A percentile compares a stretch with the other conserved stretches of the same genome.
phyloP scores from a whole-genome alignment of 2,888 invertebrate species.

The Lapara coniferarum region DNA sequence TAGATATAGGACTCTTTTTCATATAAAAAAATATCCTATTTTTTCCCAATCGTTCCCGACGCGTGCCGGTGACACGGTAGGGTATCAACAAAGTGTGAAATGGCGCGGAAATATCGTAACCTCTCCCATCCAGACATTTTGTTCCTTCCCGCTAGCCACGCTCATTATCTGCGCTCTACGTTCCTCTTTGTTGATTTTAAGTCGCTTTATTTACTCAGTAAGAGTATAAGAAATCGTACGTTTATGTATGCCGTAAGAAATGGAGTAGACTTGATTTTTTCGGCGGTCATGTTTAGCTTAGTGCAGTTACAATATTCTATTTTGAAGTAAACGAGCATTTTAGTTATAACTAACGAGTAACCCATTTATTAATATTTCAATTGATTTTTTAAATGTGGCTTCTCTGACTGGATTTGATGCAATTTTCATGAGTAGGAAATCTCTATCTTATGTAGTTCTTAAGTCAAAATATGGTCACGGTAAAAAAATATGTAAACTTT shows the following conservation, averaged over 20 bases:
- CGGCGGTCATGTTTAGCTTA: not conserved
- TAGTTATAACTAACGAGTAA: no score
- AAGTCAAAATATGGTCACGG: no score
- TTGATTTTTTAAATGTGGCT: no score
- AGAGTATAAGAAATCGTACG: not conserved
- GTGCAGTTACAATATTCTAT: no score
- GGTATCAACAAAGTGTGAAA: slow-evolving; percentile 78
- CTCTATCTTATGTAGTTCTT: no score
- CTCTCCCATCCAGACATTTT: slow-evolving; percentile 70
- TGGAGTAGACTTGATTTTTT: not conserved
- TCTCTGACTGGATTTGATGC: no score
- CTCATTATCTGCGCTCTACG: slow-evolving; percentile 78
- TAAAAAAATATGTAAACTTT: no score
- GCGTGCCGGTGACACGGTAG: slow-evolving; percentile 70
- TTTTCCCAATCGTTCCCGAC: slow-evolving; percentile 40
- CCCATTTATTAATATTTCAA: no score
- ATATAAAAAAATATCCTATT: slow-evolving; percentile 25
- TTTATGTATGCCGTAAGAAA: not conserved
- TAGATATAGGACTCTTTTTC: slow-evolving; percentile 13
- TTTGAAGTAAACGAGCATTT: no score
- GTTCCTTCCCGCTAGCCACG: slow-evolving; percentile 75
- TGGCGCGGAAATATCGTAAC: slow-evolving; percentile 79
- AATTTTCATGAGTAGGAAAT: no score
- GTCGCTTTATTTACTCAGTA: slow-evolving; percentile 75
- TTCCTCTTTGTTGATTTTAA: slow-evolving; percentile 68